Evolutionary conservation across 2,113 vertebrate species (phyloP).

Genomic region (Microcebus tavaratra): DNA sequence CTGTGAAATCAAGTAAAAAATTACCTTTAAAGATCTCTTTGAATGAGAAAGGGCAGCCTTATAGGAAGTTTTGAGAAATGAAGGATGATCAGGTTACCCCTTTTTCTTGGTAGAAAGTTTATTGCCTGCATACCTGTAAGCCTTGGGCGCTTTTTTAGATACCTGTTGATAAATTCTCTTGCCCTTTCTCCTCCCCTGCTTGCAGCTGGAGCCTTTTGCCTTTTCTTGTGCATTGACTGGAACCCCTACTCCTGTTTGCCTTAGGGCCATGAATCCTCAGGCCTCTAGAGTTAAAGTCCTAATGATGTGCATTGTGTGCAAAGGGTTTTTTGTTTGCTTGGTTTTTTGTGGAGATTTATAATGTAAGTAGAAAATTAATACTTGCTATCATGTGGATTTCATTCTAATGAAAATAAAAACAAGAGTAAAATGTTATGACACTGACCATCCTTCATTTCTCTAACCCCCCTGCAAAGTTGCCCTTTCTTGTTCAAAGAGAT

Average conservation of each 20-base stretch:
- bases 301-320: not conserved
- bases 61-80: constrained; percentile 2
- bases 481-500: constrained; percentile 30
- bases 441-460: not conserved
- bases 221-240: not conserved
- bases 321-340: not conserved
- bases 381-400: not conserved
- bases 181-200: not conserved
- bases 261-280: not conserved
- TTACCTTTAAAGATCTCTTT: constrained; percentile 22
- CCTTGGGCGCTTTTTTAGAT: not conserved
- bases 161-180: not conserved
- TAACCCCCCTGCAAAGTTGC: not conserved
- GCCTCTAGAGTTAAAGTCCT: constrained; percentile 6
- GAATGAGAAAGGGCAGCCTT: not conserved
- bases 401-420: not conserved
- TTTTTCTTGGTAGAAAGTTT: not conserved
- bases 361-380: not conserved
- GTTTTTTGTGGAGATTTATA: not conserved
- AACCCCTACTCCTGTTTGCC: not conserved
- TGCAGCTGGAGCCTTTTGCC: not conserved
- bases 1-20: constrained; percentile 21
- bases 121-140: not conserved
- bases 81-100: not conserved
- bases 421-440: not conserved